Evolutionary conservation across 2,113 vertebrate species (phyloP), one percentile per base, ranked within the genome.

Genomic region (Anseranas semipalmata): DNA sequence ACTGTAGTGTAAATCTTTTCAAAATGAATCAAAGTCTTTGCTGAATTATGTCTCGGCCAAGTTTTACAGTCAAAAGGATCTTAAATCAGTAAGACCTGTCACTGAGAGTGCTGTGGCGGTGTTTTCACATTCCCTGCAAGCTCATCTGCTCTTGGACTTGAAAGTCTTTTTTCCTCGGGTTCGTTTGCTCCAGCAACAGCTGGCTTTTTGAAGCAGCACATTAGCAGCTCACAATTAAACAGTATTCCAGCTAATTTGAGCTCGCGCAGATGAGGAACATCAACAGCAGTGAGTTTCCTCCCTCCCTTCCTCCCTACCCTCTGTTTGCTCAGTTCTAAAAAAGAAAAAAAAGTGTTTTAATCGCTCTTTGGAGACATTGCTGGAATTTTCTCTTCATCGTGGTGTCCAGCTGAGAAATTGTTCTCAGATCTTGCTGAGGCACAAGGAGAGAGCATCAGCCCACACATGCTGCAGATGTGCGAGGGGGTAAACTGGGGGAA

Each of bases 351-450:
- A 3, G 68, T 96, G 33, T 91, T 97, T 95, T 72, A 94, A 93
- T 87, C 18, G 2, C 70, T 96, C 91, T 97, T 97, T 67, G 70
- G 95, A 97, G 94, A 94, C 50, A 74, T 67, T 83, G 93, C 74
- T 88, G 75, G 91, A 68, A 87, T 94, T 83, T 58, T 94, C 52
- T 92, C 82, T 95, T 93, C 27, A 7, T 83, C 3, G 17, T 24
- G 14, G 50, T 78, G 92, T 95, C 97, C 95, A 78, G 91, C 96
- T 97, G 95, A 97, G 97, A 95, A 97, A 96, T 75, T 71, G 46
- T 94, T 85, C 81, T 95, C 56, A 35, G 86, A 60, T 95, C 87
- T 88, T 92, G 71, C 90, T 32, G 70, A 95, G 91, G 96, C 73
- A 67, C 96, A 78, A 87, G 59, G 59, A 93, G 75, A 66, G 66